A percentile compares a stretch with the other conserved stretches of the same genome.
These are phyloP conservation scores for Sinocyclocheilus maitianheensis DNA, from an alignment of 2,113 vertebrate species.

Conservation along the genomic window DNA sequence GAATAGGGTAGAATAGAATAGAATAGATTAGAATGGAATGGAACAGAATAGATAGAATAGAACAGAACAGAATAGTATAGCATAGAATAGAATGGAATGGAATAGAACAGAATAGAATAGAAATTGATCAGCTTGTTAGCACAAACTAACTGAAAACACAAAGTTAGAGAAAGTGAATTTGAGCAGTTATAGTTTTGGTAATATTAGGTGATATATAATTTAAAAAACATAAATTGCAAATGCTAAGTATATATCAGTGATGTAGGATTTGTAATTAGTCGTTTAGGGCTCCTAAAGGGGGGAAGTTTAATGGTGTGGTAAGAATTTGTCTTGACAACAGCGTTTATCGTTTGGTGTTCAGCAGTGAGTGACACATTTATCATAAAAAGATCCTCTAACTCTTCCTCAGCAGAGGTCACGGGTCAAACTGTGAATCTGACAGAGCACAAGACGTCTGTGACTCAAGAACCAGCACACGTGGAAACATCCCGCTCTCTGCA, in stretches of 20 bases:
- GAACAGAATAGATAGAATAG: too few species aligned
- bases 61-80: too few species aligned
- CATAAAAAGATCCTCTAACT: too few species aligned
- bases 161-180: not conserved
- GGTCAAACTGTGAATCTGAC: too few species aligned
- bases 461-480: too few species aligned
- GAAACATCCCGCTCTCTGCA: slow-evolving; percentile 28
- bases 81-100: not conserved
- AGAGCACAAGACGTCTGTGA: too few species aligned
- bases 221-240: not conserved
- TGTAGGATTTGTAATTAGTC: not conserved
- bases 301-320: not conserved
- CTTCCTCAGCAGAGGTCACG: too few species aligned
- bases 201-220: not conserved
- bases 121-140: too few species aligned
- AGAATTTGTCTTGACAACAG: not conserved
- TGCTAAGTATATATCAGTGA: not conserved
- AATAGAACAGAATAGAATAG: not conserved
- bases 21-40: too few species aligned
- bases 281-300: not conserved
- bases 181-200: not conserved
- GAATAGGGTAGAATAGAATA: too few species aligned
- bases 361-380: not conserved
- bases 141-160: not conserved
- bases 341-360: not conserved